These are phyloP conservation scores for Lytechinus variegatus DNA, from an alignment of 35 echinoderm and acorn worm genomes.

Conservation along the genomic window DNA sequence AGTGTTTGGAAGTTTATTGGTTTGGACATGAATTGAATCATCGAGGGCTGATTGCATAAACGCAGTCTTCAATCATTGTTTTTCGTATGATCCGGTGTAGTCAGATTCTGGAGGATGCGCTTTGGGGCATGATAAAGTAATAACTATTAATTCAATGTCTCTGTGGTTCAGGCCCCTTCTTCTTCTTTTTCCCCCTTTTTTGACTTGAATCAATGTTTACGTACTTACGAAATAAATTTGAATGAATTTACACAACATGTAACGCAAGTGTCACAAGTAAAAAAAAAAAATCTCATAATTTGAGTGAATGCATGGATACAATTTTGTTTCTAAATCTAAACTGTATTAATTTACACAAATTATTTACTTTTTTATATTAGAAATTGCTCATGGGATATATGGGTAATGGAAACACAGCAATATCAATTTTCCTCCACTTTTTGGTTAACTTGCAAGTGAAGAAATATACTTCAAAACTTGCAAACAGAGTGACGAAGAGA, in stretches of 20 bases:
- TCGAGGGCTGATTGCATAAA: not conserved
- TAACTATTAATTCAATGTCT: not conserved
- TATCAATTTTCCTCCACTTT: not conserved
- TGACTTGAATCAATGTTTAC: not conserved
- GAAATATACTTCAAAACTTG: not conserved
- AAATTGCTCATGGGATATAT: not conserved
- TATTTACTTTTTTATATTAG: not conserved
- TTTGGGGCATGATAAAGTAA: not conserved
- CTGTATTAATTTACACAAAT: no score
- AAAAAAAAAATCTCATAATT: not conserved
- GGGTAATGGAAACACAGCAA: not conserved
- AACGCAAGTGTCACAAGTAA: not conserved
- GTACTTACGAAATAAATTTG: not conserved
- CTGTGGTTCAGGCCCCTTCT: not conserved
- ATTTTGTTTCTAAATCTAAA: not conserved
- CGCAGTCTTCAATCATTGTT: not conserved
- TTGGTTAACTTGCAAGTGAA: not conserved
- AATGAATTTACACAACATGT: not conserved
- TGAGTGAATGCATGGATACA: not conserved
- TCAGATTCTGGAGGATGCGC: not conserved
- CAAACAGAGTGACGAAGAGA: not conserved
- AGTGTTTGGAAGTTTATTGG: not conserved
- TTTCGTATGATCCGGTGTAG: not conserved
- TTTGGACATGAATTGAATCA: slow-evolving; percentile 4
- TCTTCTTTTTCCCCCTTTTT: not conserved